Conservation (phyloP, 2,797 vertebrate species). For the Lithobates pipiens region DNA sequence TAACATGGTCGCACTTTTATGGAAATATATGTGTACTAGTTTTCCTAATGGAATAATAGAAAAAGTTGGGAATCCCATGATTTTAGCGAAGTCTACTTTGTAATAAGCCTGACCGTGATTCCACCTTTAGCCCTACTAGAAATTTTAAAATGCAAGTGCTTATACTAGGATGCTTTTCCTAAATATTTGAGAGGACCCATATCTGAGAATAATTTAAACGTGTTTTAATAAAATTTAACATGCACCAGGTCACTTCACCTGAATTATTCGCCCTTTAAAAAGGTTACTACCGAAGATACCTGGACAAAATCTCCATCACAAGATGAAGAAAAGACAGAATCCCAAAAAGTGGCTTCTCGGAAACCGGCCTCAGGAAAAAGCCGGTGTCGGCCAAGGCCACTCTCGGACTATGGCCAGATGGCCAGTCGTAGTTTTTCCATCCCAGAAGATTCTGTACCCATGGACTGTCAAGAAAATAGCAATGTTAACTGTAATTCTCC, state of each 20-base stretch:
- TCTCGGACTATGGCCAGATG: slow-evolving; percentile 92
- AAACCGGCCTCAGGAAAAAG: slow-evolving; percentile 78
- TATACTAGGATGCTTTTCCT: too few relatives aligned
- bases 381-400: slow-evolving; percentile 84
- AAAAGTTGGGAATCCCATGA: too few relatives aligned
- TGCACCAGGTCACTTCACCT: slow-evolving; percentile 69
- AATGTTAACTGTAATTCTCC: slow-evolving; percentile 62
- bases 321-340: slow-evolving; percentile 75
- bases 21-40: too few relatives aligned
- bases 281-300: slow-evolving; percentile 77
- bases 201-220: neutral
- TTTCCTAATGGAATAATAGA: too few relatives aligned
- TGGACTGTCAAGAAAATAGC: slow-evolving; percentile 68
- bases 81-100: too few relatives aligned
- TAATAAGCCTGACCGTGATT: too few relatives aligned
- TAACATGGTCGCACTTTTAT: too few relatives aligned
- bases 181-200: neutral
- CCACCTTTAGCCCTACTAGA: too few relatives aligned
- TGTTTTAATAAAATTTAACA: slow-evolving; percentile 17
- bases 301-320: slow-evolving; percentile 71
- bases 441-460: slow-evolving; percentile 83
- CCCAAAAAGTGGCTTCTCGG: slow-evolving; percentile 72
- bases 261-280: slow-evolving; percentile 78
- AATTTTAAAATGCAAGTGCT: too few relatives aligned
- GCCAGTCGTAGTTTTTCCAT: slow-evolving; percentile 83